Evolutionary conservation across 2,888 invertebrate species (phyloP).

Genomic region (Cordilura impudica): DNA sequence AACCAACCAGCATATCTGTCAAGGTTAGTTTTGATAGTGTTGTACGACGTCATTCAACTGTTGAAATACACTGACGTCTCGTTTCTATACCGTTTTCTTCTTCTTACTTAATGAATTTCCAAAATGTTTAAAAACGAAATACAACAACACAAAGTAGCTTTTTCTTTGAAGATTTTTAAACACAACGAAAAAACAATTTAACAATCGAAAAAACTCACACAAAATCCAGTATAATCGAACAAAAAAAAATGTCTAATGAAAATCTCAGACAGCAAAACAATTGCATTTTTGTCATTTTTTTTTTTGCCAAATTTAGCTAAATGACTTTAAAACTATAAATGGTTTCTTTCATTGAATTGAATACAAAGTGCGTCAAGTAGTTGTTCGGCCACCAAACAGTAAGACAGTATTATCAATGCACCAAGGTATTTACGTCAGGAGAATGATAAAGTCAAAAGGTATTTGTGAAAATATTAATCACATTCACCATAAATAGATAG

Average conservation of each 20-base stretch:
- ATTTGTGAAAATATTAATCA: slow-evolving; percentile 62
- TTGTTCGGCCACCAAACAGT: slow-evolving; percentile 11
- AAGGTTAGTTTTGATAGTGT: slow-evolving; percentile 54
- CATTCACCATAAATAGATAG: slow-evolving; percentile 34
- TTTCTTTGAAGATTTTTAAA: slow-evolving; percentile 4
- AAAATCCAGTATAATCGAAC: slow-evolving; percentile 11
- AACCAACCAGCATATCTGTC: slow-evolving; percentile 52
- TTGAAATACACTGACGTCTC: slow-evolving; percentile 44
- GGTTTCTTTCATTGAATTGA: background rate
- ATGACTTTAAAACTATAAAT: slow-evolving; percentile 57
- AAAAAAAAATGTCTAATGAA: background rate
- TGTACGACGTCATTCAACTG: slow-evolving; percentile 53
- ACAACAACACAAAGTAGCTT: background rate
- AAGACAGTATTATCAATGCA: slow-evolving; percentile 35
- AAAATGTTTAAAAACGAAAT: background rate
- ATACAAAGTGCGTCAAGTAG: slow-evolving; percentile 22
- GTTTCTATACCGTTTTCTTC: slow-evolving; percentile 2
- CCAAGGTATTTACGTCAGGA: slow-evolving; percentile 45
- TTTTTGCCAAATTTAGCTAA: slow-evolving; percentile 56
- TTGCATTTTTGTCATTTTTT: slow-evolving; percentile 60
- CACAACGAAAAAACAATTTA: too few species aligned
- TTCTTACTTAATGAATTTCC: background rate
- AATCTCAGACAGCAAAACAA: slow-evolving; percentile 44
- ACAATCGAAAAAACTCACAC: background rate
- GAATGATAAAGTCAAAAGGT: slow-evolving; percentile 56